Evolutionary conservation across 2,113 vertebrate species (phyloP).

Genomic region (Nothocercus nigrocapillus): DNA sequence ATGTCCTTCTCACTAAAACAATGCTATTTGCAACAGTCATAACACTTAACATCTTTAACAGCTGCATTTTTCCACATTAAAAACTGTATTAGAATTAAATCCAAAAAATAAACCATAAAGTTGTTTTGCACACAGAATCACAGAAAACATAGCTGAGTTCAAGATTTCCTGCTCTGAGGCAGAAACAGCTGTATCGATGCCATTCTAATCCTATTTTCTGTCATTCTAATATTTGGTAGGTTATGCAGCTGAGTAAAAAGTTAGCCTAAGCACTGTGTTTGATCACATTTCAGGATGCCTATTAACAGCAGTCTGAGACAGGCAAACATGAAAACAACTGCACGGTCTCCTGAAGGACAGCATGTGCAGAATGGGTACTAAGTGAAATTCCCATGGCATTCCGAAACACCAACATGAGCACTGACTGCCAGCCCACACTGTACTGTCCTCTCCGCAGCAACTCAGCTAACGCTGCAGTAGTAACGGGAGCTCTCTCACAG

Average conservation of each 20-base stretch:
- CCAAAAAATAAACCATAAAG: background rate
- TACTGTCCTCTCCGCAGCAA: fast-evolving
- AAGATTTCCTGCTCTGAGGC: background rate
- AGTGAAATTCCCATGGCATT: background rate
- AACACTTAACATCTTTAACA: background rate
- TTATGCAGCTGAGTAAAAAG: background rate
- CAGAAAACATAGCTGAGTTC: background rate
- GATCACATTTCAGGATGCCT: background rate
- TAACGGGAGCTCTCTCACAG: background rate
- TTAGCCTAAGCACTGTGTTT: background rate
- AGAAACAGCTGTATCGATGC: background rate
- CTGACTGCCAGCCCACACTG: background rate
- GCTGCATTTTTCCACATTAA: background rate
- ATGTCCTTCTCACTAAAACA: background rate
- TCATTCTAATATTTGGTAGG: background rate
- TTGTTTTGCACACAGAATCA: background rate
- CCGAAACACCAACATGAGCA: background rate
- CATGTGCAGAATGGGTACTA: background rate
- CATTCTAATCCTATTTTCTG: background rate
- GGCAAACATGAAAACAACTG: background rate
- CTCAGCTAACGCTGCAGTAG: background rate
- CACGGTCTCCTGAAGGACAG: background rate
- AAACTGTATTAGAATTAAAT: background rate
- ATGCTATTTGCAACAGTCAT: background rate
- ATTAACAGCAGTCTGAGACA: background rate